Percentiles rank a stretch among this genome's conserved stretches.
Evolutionary conservation across 53 echinoderm and acorn worm genomes (phyloP).

Genomic region (Echinarachnius parma): DNA sequence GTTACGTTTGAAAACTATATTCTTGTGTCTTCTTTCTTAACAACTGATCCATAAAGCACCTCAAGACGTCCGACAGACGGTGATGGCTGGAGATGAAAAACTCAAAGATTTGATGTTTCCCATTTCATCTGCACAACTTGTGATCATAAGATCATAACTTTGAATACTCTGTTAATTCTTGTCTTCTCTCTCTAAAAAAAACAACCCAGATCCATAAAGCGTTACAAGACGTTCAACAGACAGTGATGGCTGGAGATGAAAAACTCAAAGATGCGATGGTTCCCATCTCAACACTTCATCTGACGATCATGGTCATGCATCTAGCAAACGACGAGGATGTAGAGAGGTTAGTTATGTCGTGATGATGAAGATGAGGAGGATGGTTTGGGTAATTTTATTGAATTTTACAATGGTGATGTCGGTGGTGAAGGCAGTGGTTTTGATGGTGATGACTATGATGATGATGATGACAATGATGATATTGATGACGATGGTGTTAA

Average conservation of each 20-base stretch:
- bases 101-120: too few relatives aligned
- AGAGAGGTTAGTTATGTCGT: constrained; percentile 78
- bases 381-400: too few relatives aligned
- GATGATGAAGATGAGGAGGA: too few relatives aligned
- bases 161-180: too few relatives aligned
- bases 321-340: constrained; percentile 88
- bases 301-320: constrained; percentile 99
- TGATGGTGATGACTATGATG: background rate
- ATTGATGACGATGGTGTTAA: background rate
- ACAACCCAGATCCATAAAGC: constrained; percentile 76
- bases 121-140: too few relatives aligned
- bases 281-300: constrained; percentile 89
- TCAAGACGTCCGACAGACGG: too few relatives aligned
- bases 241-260: constrained; percentile 81
- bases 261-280: constrained; percentile 99
- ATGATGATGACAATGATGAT: background rate
- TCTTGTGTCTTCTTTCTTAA: too few relatives aligned
- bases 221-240: constrained; percentile 71
- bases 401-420: too few relatives aligned
- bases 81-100: too few relatives aligned
- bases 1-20: too few relatives aligned
- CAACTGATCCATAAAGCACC: constrained; percentile 79
- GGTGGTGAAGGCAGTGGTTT: background rate
- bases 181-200: too few relatives aligned
- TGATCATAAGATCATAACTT: too few relatives aligned